Conservation (phyloP, 2,888 invertebrate species). For the Zonitis immaculata region DNA sequence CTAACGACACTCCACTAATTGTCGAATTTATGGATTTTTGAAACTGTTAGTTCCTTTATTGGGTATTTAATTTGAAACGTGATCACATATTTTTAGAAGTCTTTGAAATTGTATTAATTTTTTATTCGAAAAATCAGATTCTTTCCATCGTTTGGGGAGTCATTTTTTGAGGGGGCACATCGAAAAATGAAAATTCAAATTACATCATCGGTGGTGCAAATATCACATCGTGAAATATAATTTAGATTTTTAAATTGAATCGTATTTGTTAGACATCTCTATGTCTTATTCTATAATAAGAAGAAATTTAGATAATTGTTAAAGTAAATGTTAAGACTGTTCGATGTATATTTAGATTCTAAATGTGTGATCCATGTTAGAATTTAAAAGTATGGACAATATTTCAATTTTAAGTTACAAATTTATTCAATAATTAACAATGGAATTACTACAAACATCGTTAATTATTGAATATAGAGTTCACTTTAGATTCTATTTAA, state of each 20-base stretch:
- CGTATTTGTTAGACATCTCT: slow-evolving; percentile 30
- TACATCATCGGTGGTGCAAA: too few relatives aligned
- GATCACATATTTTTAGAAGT: too few relatives aligned
- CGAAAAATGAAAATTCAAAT: not conserved
- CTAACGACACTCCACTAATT: too few relatives aligned
- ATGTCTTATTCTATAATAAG: slow-evolving; percentile 21
- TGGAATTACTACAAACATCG: slow-evolving; percentile 2
- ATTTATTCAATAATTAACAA: not conserved
- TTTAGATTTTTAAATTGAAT: slow-evolving; percentile 10
- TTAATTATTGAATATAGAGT: not conserved
- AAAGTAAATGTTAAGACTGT: slow-evolving; percentile 32
- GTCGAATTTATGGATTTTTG: too few relatives aligned
- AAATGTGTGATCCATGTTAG: slow-evolving; percentile 28
- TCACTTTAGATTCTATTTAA: not conserved
- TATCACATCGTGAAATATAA: too few relatives aligned
- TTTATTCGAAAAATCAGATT: too few relatives aligned
- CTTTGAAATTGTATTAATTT: too few relatives aligned
- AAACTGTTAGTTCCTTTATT: too few relatives aligned
- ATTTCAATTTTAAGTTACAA: slow-evolving; percentile 9
- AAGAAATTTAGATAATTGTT: slow-evolving; percentile 24
- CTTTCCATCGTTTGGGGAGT: too few relatives aligned
- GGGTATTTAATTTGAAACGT: too few relatives aligned
- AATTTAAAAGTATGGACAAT: slow-evolving; percentile 22
- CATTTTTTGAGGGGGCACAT: too few relatives aligned
- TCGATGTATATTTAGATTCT: slow-evolving; percentile 26